Evolutionary conservation across 2,797 vertebrate species (phyloP).

Genomic region (Eidolon dupreanum): DNA sequence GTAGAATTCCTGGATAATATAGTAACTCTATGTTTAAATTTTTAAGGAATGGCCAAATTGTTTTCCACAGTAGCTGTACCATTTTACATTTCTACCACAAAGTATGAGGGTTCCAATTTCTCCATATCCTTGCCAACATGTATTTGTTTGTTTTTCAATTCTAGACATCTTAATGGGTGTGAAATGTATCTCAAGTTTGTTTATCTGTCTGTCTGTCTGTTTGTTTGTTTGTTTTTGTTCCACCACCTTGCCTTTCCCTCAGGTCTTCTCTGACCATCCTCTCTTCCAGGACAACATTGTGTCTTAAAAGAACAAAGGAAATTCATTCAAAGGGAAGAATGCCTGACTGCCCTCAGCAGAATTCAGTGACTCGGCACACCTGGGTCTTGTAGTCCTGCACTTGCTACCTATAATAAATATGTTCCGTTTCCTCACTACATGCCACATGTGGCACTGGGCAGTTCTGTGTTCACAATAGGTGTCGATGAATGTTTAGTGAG

Average conservation of each 20-base stretch:
- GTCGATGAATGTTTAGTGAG: not conserved
- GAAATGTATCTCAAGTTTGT: not conserved
- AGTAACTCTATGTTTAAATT: not conserved
- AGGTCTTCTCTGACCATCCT: not conserved
- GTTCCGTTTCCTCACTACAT: not conserved
- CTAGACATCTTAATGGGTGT: not conserved
- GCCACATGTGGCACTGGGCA: accelerated
- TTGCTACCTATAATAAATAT: not conserved
- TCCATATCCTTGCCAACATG: not conserved
- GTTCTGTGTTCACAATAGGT: not conserved
- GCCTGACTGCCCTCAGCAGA: not conserved
- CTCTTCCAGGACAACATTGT: not conserved
- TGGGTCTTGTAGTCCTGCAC: not conserved
- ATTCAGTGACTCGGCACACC: accelerated
- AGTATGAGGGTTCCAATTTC: not conserved
- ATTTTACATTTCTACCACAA: not conserved
- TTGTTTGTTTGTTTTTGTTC: not conserved
- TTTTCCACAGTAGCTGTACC: not conserved
- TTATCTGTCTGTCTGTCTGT: too few relatives aligned
- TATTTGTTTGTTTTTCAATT: not conserved
- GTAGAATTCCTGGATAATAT: not conserved
- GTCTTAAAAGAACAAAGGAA: not conserved
- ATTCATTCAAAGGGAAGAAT: not conserved
- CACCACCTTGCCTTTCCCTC: not conserved
- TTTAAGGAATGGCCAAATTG: not conserved